A percentile compares a stretch with the other conserved stretches of the same genome.
phyloP scores from a whole-genome alignment of 2,888 invertebrate species.

The Cosmia pyralina region DNA sequence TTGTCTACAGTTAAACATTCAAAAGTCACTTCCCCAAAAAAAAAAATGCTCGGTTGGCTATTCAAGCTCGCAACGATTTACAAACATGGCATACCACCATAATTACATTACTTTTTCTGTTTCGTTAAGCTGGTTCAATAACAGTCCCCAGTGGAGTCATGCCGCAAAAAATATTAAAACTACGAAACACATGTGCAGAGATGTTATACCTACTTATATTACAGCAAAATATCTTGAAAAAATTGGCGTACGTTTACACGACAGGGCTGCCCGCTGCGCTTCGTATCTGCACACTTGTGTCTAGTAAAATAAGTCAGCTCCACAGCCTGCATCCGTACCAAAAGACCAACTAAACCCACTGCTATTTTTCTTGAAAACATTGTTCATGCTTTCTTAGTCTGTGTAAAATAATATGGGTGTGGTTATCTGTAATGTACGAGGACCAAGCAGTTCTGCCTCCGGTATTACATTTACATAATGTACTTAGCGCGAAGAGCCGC shows the following conservation, averaged over 20 bases:
- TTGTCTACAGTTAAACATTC: too few species aligned
- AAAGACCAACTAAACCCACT: conserved; percentile 22
- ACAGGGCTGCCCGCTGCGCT: conserved; percentile 54
- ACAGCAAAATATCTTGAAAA: conserved; percentile 52
- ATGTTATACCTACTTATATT: conserved; percentile 34
- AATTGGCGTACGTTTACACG: conserved; percentile 43
- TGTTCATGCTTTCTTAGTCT: conserved; percentile 62
- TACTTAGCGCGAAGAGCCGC: conserved; percentile 84
- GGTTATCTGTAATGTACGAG: conserved; percentile 79
- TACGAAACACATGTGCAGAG: conserved; percentile 33
- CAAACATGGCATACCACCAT: neutral
- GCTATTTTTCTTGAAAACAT: conserved; percentile 29
- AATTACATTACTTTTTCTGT: conserved; percentile 24
- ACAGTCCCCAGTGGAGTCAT: neutral
- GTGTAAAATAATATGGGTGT: conserved; percentile 80
- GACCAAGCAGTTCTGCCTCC: conserved; percentile 81
- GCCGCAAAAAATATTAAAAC: conserved; percentile 46
- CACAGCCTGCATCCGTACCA: conserved; percentile 58
- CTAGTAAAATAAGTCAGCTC: conserved; percentile 51
- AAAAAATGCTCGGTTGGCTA: too few species aligned
- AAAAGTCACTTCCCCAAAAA: too few species aligned
- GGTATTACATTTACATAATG: conserved; percentile 88
- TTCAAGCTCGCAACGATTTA: too few species aligned
- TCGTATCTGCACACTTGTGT: conserved; percentile 49
- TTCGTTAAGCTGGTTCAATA: conserved; percentile 7